Base-by-base conservation (phyloP, 2,113 vertebrate species). In the Myotis davidii region DNA sequence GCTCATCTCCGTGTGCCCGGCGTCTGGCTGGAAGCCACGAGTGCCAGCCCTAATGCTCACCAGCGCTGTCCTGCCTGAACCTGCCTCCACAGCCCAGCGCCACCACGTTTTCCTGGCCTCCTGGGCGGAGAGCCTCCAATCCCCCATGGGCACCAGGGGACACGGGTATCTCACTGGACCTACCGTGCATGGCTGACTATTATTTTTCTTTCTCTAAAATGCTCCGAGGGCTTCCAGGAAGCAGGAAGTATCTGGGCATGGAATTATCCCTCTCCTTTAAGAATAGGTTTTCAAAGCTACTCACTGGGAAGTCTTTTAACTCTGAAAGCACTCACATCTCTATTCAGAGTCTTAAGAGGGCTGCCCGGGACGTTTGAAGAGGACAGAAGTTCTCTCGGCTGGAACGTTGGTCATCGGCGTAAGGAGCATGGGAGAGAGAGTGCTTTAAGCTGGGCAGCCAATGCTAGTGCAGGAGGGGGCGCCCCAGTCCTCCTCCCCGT, bases 291-390 rank as follows among this genome's bases (percentile, higher is more conserved):
- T 95, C 17, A 4, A 4, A 65, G 17, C 87, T 42, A 27, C 85
- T 84, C 45, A 45, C 8, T 0, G 0, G 1, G 27, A 64, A 79
- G 21, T 29, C 37, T 25, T 79, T 48, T 25, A 45, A 37, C 54
- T 84, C 81, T 61, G 74, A 85, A 86, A 81, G 74, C 81, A 65
- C 52, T 82, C 83, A 25, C 4, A 29, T 73, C 82, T 64, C 92
- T 95, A 6, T 79, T 90, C 77, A 81, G 76, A 95, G 76, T 34
- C 77, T 90, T 34, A 85, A 90, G 72, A 87, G 50, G 16, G 78
- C 92, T 81, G 77, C 70, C 70, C n/a, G 52, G 90, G 87, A 32
- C 77, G 92, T 94, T 12, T 48, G 42, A 84, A 59, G 82, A 27
- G 13, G 45, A 37, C 13, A n/a, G 79, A 48, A 39, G 5, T 9